Evolutionary conservation across 2,888 invertebrate genomes (phyloP).

Genomic region (Scelioninae gen. 1): DNA sequence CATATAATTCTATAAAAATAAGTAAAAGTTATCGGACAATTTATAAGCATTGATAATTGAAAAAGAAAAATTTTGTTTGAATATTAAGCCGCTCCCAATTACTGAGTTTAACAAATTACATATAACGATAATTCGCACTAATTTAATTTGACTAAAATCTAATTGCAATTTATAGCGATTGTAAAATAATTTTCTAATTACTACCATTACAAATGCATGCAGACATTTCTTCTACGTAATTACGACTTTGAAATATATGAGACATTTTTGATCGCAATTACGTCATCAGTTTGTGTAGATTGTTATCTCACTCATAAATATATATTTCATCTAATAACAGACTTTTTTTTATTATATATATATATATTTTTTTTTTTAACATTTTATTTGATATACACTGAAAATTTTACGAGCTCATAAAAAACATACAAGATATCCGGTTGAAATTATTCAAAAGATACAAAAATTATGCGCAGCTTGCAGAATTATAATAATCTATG

Average conservation of each 20-base stretch:
- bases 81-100: too few species aligned
- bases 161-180: slow-evolving; percentile 8
- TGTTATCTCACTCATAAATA: slow-evolving; percentile 26
- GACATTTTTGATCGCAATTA: slow-evolving; percentile 18
- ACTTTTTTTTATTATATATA: too few species aligned
- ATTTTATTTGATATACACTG: not conserved
- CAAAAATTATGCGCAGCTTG: slow-evolving; percentile 9
- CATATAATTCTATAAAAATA: too few species aligned
- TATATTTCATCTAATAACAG: slow-evolving; percentile 34
- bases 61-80: not conserved
- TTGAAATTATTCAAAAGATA: slow-evolving; percentile 9
- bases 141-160: slow-evolving; percentile 14
- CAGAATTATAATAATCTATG: not conserved
- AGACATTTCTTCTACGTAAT: slow-evolving; percentile 14
- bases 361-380: slow-evolving; percentile 8
- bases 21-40: not conserved
- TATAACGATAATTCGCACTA: slow-evolving; percentile 10
- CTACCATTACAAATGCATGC: slow-evolving; percentile 12
- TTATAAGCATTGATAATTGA: not conserved
- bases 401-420: slow-evolving; percentile 8
- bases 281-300: slow-evolving; percentile 26
- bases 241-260: slow-evolving; percentile 1
- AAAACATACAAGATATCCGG: not conserved
- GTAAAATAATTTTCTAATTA: slow-evolving; percentile 31
- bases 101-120: not conserved